Percentiles rank a stretch among this genome's conserved stretches.
Conservation (phyloP, 2,888 invertebrate species). For the Gastracanthus pulcherrimus region DNA sequence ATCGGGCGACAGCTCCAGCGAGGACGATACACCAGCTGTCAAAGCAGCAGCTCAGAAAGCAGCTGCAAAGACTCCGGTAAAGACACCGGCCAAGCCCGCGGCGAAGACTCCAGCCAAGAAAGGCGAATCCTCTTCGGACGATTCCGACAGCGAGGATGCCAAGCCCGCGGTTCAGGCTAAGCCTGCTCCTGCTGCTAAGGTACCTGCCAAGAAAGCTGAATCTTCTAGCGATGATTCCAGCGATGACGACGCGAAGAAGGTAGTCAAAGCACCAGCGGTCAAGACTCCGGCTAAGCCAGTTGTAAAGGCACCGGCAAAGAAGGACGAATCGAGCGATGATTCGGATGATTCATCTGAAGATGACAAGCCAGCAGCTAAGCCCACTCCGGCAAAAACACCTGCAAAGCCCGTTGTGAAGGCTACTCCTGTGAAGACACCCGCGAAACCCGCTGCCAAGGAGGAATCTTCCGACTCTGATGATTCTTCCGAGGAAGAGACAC, state of each 20-base stretch:
- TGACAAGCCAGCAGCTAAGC: constrained; percentile 56
- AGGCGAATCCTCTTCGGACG: constrained; percentile 58
- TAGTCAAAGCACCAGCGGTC: constrained; percentile 39
- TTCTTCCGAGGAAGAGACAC: constrained; percentile 53
- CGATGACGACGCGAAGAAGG: constrained; percentile 57
- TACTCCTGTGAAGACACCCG: constrained; percentile 55
- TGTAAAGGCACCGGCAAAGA: constrained; percentile 60
- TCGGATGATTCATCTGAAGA: constrained; percentile 75
- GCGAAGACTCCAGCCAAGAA: constrained; percentile 59
- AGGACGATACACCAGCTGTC: constrained; percentile 63
- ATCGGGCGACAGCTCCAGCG: constrained; percentile 51
- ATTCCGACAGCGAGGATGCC: constrained; percentile 72
- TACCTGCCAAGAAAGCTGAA: constrained; percentile 59
- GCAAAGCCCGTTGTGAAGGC: constrained; percentile 61
- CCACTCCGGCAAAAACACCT: constrained; percentile 42
- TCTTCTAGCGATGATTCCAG: constrained; percentile 52
- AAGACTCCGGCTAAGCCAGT: constrained; percentile 56
- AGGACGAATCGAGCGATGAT: constrained; percentile 66
- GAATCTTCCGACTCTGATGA: constrained; percentile 56
- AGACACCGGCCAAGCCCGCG: constrained; percentile 41
- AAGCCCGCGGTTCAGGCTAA: constrained; percentile 46
- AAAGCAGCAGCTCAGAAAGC: constrained; percentile 13
- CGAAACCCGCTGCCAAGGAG: constrained; percentile 61
- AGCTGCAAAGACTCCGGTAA: constrained; percentile 52
- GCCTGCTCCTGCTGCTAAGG: constrained; percentile 42